These are phyloP conservation scores for Caenorhabditis uteleia DNA, from an alignment of 2,888 invertebrate genomes.

Conservation along the genomic window DNA sequence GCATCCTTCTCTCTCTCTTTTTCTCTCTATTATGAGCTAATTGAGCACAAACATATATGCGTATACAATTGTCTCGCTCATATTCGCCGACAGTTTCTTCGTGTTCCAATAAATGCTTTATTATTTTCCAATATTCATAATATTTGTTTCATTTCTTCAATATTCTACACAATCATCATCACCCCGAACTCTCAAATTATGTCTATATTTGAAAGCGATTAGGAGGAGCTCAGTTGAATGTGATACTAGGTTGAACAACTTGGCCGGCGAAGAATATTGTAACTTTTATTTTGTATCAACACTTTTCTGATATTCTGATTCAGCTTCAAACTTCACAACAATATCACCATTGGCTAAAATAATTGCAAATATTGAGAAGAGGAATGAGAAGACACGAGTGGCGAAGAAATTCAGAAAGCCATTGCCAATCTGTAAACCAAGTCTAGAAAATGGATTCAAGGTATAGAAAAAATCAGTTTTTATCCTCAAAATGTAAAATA, in stretches of 20 bases:
- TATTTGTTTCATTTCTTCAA: too few species aligned
- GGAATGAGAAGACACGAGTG: constrained; percentile 18
- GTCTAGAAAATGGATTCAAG: constrained; percentile 21
- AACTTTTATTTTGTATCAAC: too few species aligned
- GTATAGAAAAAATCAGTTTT: too few species aligned
- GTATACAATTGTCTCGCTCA: background rate
- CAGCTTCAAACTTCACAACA: constrained; percentile 1
- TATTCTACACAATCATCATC: constrained; percentile 13
- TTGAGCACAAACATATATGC: too few species aligned
- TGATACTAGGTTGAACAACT: constrained; percentile 8
- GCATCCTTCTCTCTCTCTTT: background rate
- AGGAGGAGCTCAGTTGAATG: constrained; percentile 17
- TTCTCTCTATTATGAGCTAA: background rate
- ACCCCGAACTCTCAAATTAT: constrained; percentile 21
- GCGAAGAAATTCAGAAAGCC: constrained; percentile 16
- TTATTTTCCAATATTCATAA: background rate
- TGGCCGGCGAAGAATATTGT: constrained; percentile 3
- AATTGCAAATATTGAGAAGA: constrained; percentile 36
- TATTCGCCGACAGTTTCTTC: background rate
- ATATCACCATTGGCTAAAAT: constrained; percentile 29
- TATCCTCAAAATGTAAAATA: too few species aligned
- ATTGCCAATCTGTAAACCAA: constrained; percentile 10
- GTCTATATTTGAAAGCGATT: constrained; percentile 28
- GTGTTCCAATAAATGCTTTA: background rate
- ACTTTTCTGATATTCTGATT: too few species aligned